Base-by-base conservation (phyloP, 2,888 invertebrate species). In the Mesochorus sp. region DNA sequence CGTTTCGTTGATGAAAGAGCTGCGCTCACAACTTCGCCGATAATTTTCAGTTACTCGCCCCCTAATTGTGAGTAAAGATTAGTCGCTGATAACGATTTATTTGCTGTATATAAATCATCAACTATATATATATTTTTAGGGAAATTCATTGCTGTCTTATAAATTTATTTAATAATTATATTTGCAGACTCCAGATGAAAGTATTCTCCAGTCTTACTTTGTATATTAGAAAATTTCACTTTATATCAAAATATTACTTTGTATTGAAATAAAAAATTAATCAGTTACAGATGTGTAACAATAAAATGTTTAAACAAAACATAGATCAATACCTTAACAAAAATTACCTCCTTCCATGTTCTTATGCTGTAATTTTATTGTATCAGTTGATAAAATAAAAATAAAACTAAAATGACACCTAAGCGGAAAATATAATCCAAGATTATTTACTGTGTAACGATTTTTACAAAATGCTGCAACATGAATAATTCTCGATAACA, bases 1-100 rank as follows among this genome's bases (percentile, higher is more conserved):
- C 53, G 44, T 17, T 51, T 57, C 31, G n/a, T 67, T 12, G 61
- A 74, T 55, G 19, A 47, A 71, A 66, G 19, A n/a, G 8, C 55
- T 49, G 17, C n/a, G 10, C 51, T 17, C 42, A 28, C 34, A 17
- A 44, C 34, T 62, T 66, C 67, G 24, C 5, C 61, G 8, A 57
- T 64, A 57, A 64, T 39, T 68, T 34, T 10, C 31, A 57, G 17
- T 53, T 28, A 28, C 47, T 24, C 21, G 14, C 21, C 5, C 5
- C 5, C 57, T 39, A 19, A 71, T 55, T 44, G 31, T 61, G 39
- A 53, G 17, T 44, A 64, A 47, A 8, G 26, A 47, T 17, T 19
- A 17, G 24, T 26, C n/a, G 2, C n/a, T 6, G 64, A 68, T 49
- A 39, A 51, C 21, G 26, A 57, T 70, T 34, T 12, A 37, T 12